Base-by-base conservation (phyloP, 2,888 invertebrate species). In the Lucinisca nassula region DNA sequence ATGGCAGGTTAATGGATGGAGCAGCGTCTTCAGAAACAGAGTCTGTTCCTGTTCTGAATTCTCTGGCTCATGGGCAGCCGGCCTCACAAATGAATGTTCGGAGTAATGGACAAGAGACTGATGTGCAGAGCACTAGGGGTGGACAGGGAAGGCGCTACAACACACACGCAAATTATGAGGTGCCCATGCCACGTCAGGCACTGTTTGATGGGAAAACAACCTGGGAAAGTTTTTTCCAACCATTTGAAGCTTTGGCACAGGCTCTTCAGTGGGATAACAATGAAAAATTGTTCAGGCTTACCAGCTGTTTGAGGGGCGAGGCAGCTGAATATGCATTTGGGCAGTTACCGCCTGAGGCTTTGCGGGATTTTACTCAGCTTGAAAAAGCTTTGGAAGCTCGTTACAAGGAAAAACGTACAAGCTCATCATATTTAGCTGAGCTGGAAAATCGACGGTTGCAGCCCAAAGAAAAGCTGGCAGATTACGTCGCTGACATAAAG, bases 401-500 rank as follows among this genome's bases (percentile, higher is more conserved):
- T 12, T 80, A 49, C 30, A 45, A 78, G 35, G 78, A 78, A 38
- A 78, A 67, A 67, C 30, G 82, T 0, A 77, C 87, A 12, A 74
- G 49, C 21, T 73, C 87, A 14, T 85, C 89, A 10, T 89, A 85
- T 55, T 30, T 87, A 8, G 55, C 70, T 10, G 82, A 89, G 58
- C 72, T 89, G 27, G 87, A 89, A 70, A 73, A 27, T 27, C 72
- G 89, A 8, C 81, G 79, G 38, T 32, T 84, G n/a, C 27, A 17
- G 40, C 12, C 55, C 49, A 49, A 74, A n/a, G 89, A 89, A 67
- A 82, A 84, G 55, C 4, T 86, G 38, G 58, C 87, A 12, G 87
- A 89, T 30, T 89, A 84, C 84, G 78, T 79, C 1, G 45, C 87
- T 10, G 89, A 89, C 37, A 87, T 87, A 27, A 79, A 51, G 55